Conservation (phyloP, 2,888 invertebrate species). For the Sclerodermus sp. region DNA sequence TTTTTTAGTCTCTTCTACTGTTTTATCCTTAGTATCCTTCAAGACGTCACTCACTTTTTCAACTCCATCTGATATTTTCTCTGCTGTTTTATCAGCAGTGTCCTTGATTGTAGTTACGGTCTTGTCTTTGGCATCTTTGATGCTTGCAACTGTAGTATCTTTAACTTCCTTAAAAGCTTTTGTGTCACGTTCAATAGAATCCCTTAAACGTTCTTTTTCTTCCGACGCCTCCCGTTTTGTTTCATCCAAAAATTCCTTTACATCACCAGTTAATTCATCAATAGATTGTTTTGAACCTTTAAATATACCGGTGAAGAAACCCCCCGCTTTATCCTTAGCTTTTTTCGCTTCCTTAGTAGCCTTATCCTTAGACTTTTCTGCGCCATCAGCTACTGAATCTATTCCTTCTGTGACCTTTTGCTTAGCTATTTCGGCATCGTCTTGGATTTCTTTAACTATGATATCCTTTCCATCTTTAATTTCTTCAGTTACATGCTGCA, state of each 20-base stretch:
- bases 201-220: constrained; percentile 32
- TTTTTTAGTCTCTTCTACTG: constrained; percentile 38
- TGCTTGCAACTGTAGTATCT: constrained; percentile 14
- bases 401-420: constrained; percentile 15
- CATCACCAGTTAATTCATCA: constrained; percentile 30
- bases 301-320: constrained; percentile 41
- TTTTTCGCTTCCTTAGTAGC: constrained; percentile 30
- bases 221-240: constrained; percentile 17
- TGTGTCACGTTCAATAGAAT: constrained; percentile 14
- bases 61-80: constrained; percentile 10
- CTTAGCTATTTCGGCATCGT: constrained; percentile 22
- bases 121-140: constrained; percentile 17
- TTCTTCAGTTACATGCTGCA: constrained; percentile 11
- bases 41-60: constrained; percentile 57
- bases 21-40: constrained; percentile 49
- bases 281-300: constrained; percentile 38
- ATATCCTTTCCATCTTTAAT: constrained; percentile 9
- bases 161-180: constrained; percentile 24
- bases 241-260: constrained; percentile 37
- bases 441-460: constrained; percentile 14
- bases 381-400: constrained; percentile 9
- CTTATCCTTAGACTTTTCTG: constrained; percentile 21
- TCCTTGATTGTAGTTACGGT: constrained; percentile 18
- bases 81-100: constrained; percentile 8
- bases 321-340: constrained; percentile 35